Base-by-base conservation (phyloP, 2,113 vertebrate species). In the Cinclus mexicanus region DNA sequence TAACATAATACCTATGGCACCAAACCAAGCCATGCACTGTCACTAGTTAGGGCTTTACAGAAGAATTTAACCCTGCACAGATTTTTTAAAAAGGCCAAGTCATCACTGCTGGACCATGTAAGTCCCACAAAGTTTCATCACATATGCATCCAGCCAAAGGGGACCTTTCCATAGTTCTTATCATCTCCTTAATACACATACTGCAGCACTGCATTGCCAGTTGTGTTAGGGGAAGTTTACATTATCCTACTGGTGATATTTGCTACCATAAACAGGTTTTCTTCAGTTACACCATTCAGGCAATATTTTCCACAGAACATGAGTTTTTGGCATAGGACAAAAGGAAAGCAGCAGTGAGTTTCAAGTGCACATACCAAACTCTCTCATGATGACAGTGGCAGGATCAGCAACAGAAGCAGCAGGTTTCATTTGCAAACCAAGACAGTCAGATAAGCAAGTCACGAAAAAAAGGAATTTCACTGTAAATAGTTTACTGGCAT, bases 391-490 rank as follows among this genome's bases (percentile, higher is more conserved):
- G 91, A 79, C 84, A 85, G 88, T 35, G 85, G 87, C 90, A 93
- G 90, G 70, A 93, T 87, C 85, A 87, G 82, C 53, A 85, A 83
- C 65, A 74, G 91, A 94, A 95, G 89, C 89, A 93, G 92, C 53
- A 91, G 87, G 65, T 94, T 96, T 85, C 85, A 76, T 88, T 81
- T 79, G 78, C 87, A 93, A 90, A 94, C 4, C 13, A 96, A 90
- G 82, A 39, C 84, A 57, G 46, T 84, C 65, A 78, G 74, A 79
- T 55, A 82, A 95, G 39, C 3, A 2, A 91, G 53, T 53, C 72
- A 76, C 4, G 24, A 65, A 68, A 85, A 37, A 69, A 60, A 26
- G 22, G 44, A 87, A 71, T 76, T 79, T 56, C 37, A 46, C 26
- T 80, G 41, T 57, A 79, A 82, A 85, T 53, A 2, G 0, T 50